These are phyloP conservation scores for Xestia rhomboidea DNA, from an alignment of 2,888 invertebrate species.

Conservation along the genomic window DNA sequence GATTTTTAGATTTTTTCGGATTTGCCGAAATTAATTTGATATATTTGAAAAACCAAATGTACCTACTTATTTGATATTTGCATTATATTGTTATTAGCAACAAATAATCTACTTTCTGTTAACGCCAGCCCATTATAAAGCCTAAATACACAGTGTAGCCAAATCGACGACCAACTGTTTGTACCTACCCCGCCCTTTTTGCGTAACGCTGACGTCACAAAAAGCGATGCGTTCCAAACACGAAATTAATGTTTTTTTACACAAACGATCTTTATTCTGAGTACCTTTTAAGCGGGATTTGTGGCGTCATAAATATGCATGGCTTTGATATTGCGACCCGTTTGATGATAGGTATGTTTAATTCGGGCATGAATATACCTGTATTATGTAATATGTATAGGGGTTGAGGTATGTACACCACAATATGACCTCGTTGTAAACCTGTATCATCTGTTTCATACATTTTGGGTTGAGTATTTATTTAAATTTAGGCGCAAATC, in stretches of 20 bases:
- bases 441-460: background rate
- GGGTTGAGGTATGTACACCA: background rate
- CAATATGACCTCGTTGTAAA: background rate
- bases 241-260: slow-evolving; percentile 62
- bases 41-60: background rate
- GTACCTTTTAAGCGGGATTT: slow-evolving; percentile 57
- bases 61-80: background rate
- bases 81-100: background rate
- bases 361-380: slow-evolving; percentile 4
- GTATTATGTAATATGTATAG: background rate
- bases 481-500: no score
- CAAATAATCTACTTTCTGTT: background rate
- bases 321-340: slow-evolving; percentile 26
- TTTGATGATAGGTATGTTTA: slow-evolving; percentile 36
- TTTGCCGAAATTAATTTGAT: no score
- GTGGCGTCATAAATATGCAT: slow-evolving; percentile 58
- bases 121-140: background rate
- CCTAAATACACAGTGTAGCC: slow-evolving; percentile 29
- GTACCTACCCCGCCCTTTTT: background rate
- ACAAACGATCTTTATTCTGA: slow-evolving; percentile 54
- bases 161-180: slow-evolving; percentile 16
- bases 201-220: slow-evolving; percentile 42
- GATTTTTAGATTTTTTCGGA: no score
- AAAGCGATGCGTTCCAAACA: slow-evolving; percentile 36
- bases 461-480: background rate